A percentile compares a stretch with the other conserved stretches of the same genome.
Conservation (phyloP, 2,888 invertebrate species). For the Coleophora deauratella region DNA sequence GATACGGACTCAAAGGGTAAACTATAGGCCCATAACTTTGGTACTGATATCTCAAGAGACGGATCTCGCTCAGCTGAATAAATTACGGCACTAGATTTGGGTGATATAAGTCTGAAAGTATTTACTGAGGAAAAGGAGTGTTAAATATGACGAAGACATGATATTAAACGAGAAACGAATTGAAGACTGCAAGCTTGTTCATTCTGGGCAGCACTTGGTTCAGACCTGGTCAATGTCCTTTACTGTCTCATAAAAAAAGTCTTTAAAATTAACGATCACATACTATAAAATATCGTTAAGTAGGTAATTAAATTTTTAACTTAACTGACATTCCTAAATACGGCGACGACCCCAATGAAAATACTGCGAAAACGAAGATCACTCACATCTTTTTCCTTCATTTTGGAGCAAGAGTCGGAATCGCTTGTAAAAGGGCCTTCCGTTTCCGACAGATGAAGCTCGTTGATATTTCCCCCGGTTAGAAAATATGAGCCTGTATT, state of each 20-base stretch:
- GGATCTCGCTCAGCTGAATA: slow-evolving; percentile 31
- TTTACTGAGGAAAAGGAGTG: slow-evolving; percentile 21
- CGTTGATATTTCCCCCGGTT: too few relatives aligned
- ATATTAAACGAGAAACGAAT: not conserved
- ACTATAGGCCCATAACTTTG: slow-evolving; percentile 38
- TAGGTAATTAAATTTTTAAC: not conserved
- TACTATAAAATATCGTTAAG: not conserved
- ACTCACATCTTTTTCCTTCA: too few relatives aligned
- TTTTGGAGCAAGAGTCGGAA: too few relatives aligned
- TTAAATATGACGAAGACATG: slow-evolving; percentile 10
- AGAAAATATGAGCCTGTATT: too few relatives aligned
- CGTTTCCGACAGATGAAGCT: too few relatives aligned
- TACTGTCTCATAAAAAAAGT: not conserved
- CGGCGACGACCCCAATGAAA: not conserved
- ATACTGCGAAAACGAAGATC: too few relatives aligned
- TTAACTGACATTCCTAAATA: not conserved
- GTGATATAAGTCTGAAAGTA: slow-evolving; percentile 36
- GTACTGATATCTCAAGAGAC: slow-evolving; percentile 31
- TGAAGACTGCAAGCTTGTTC: slow-evolving; percentile 12
- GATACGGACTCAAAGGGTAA: slow-evolving; percentile 36
- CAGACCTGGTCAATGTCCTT: too few relatives aligned
- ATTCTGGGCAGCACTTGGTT: too few relatives aligned
- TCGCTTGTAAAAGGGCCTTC: too few relatives aligned
- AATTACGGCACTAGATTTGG: slow-evolving; percentile 37
- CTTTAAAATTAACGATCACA: not conserved